Percentiles rank a stretch among this genome's conserved stretches.
phyloP scores from a whole-genome alignment of 2,113 vertebrate species.

The Chunga burmeisteri region DNA sequence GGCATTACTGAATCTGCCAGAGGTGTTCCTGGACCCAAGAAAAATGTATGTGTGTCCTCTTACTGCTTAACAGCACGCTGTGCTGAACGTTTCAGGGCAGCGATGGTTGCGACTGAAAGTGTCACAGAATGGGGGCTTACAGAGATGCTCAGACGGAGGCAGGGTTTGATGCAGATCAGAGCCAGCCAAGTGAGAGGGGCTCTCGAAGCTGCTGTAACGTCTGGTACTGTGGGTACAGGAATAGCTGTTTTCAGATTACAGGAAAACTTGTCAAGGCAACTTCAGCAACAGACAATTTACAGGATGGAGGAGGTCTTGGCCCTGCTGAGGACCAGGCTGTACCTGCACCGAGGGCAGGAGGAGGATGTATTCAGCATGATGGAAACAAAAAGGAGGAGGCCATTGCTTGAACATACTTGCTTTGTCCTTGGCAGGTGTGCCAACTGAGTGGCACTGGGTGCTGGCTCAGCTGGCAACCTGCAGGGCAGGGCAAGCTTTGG shows the following conservation, averaged over 20 bases:
- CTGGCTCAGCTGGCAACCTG: neutral
- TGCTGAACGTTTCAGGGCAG: neutral
- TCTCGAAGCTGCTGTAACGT: neutral
- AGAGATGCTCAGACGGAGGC: neutral
- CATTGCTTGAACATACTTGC: fast-evolving
- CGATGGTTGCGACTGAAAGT: neutral
- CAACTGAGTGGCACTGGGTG: neutral
- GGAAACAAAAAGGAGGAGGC: neutral
- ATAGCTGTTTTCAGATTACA: neutral
- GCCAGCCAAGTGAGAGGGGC: neutral
- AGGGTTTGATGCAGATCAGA: neutral
- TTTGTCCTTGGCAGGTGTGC: neutral
- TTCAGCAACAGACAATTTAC: neutral
- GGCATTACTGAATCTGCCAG: neutral
- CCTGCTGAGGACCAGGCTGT: neutral
- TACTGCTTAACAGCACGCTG: neutral
- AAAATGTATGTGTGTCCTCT: neutral
- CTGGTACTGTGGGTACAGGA: neutral
- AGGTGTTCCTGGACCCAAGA: neutral
- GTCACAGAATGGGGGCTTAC: neutral
- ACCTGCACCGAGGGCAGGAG: neutral
- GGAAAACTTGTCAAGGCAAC: neutral
- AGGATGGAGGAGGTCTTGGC: neutral
- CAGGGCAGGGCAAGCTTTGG: neutral
- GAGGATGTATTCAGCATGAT: neutral